A percentile compares a stretch with the other conserved stretches of the same genome.
phyloP scores from a whole-genome alignment of 2,113 vertebrate species.

The Cynoglossus semilaevis region DNA sequence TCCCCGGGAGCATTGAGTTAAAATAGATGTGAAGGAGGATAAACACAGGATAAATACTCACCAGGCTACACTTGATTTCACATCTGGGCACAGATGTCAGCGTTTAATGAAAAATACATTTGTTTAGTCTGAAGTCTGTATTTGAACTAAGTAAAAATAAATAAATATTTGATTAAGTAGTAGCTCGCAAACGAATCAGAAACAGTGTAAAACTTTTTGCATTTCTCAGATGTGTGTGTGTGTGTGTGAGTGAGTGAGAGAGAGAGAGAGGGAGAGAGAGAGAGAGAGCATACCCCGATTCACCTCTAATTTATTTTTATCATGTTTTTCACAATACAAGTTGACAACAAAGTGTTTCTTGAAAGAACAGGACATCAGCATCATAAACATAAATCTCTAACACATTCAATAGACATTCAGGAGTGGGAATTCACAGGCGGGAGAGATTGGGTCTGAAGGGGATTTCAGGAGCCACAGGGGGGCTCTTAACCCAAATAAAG shows the following conservation, averaged over 20 bases:
- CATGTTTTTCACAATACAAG: constrained; percentile 44
- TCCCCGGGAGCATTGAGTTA: constrained; percentile 42
- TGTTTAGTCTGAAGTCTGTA: too few relatives aligned
- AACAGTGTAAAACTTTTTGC: too few relatives aligned
- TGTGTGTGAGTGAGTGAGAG: constrained; percentile 1
- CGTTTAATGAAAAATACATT: too few relatives aligned
- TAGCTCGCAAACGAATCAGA: too few relatives aligned
- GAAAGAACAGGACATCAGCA: constrained; percentile 45
- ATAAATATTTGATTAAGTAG: too few relatives aligned
- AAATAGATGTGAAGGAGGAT: constrained; percentile 57
- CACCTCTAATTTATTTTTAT: constrained; percentile 33
- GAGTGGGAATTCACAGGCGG: constrained; percentile 16
- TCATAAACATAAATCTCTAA: constrained; percentile 47
- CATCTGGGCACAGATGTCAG: constrained; percentile 11
- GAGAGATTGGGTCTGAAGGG: constrained; percentile 29
- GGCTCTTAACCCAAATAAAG: constrained; percentile 52
- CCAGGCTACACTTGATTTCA: constrained; percentile 16
- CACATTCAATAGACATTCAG: constrained; percentile 33
- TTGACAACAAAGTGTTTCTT: constrained; percentile 46
- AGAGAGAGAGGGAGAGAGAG: not conserved
- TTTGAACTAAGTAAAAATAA: too few relatives aligned
- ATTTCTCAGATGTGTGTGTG: not conserved
- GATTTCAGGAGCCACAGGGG: constrained; percentile 42
- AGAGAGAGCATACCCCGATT: constrained; percentile 7
- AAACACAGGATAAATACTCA: constrained; percentile 28